Base-by-base conservation (phyloP, 1,140 invertebrate genomes). In the Caenorhabditis briggsae region DNA sequence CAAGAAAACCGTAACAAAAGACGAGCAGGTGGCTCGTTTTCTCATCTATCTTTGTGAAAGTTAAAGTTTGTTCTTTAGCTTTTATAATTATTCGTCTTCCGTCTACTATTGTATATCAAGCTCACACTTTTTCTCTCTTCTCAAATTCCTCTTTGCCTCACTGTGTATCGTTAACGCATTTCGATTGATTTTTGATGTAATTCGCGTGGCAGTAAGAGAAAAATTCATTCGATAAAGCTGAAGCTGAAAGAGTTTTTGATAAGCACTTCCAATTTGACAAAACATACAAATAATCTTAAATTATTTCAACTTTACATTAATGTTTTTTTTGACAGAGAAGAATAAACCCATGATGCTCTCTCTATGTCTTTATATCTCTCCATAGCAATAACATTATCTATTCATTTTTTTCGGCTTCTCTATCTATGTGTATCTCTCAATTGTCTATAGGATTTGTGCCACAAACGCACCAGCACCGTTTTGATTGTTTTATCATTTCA, bases 21-120 rank as follows among this genome's bases (percentile, higher is more conserved):
- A 64, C 33, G 33, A 33, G 33, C 33, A 14, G 20, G 59, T n/a
- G 11, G 59, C 9, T 70, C 64, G 41, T 9, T 70, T 46, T 70
- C 64, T 5, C 41, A 5, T 23, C 70, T 50, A 2, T 78, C 25
- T 78, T 78, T 78, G 70, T 50, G 70, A 78, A 78, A 78, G n/a
- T 53, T 50, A 78, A 5, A 46, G 70, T 78, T 78, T 78, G 70
- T 78, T 50, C 41, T 78, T 78, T 18, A 78, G 70, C 70, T 78
- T 78, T 78, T 78, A 8, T 74, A 78, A 50, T 78, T 78, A 78
- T 78, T 78, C 70, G 70, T 12, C 70, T 50, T 5, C 46, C 65
- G 14, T 18, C 70, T 46, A n/a, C 70, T 33, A 53, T 16, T 50
- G n/a, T 78, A n/a, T 46, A 46, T 70, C 16, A 16, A 41, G 12